phyloP scores from a whole-genome alignment of 2,113 vertebrate species.

The Fulica atra region DNA sequence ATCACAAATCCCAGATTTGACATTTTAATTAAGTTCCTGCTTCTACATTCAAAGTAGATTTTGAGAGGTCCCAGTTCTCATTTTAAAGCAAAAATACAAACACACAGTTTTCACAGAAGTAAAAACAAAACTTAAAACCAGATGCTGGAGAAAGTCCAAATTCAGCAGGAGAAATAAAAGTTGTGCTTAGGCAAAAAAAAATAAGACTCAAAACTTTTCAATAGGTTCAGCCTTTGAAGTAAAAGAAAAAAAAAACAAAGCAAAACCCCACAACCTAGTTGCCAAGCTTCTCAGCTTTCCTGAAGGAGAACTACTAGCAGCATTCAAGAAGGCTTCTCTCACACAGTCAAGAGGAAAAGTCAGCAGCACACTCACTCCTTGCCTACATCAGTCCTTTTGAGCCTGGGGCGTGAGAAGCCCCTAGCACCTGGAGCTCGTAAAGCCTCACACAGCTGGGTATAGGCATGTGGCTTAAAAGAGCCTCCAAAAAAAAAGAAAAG shows the following conservation, averaged over 20 bases:
- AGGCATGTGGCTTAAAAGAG: neutral
- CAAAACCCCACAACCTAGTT: neutral
- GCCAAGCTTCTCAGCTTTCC: neutral
- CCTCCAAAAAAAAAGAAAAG: neutral
- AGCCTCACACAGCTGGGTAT: neutral
- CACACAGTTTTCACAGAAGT: neutral
- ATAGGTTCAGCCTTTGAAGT: neutral
- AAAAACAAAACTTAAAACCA: neutral
- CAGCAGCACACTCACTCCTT: rapidly evolving
- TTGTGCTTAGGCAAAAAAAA: neutral
- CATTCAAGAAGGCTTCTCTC: no score
- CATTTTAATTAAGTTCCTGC: neutral
- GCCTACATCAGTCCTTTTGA: neutral
- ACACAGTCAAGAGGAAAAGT: neutral
- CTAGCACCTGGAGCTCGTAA: neutral
- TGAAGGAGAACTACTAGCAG: neutral
- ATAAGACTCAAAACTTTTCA: neutral
- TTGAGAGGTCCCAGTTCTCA: neutral
- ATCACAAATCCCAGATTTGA: neutral
- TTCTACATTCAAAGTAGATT: neutral
- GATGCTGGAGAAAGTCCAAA: neutral
- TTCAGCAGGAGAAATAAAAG: neutral
- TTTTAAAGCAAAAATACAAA: neutral
- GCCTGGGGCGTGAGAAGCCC: neutral
- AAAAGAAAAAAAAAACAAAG: neutral